Evolutionary conservation across 2,888 invertebrate species (phyloP).

Genomic region (Athalia circularis): DNA sequence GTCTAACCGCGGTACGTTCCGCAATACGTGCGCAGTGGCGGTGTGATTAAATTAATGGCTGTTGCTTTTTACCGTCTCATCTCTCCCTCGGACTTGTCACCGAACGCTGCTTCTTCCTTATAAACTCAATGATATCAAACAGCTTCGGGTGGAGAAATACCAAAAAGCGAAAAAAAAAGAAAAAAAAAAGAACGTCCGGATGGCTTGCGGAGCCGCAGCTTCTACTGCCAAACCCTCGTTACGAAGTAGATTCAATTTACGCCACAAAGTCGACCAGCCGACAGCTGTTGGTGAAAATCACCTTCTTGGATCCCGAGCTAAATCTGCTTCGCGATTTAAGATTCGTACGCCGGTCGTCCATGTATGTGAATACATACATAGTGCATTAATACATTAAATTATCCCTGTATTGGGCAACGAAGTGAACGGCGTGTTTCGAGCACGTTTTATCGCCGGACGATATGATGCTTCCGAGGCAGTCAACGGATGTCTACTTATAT

Average conservation of each 20-base stretch:
- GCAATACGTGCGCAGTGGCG: background rate
- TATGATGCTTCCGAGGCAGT: background rate
- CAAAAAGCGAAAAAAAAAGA: background rate
- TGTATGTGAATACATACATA: background rate
- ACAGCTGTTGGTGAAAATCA: conserved; percentile 34
- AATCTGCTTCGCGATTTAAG: conserved; percentile 7
- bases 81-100: background rate
- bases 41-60: conserved; percentile 39
- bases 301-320: conserved; percentile 24
- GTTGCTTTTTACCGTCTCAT: conserved; percentile 24
- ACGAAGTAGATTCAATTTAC: conserved; percentile 37
- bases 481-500: too few species aligned
- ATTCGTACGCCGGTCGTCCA: background rate
- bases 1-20: too few species aligned
- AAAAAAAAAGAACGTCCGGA: background rate
- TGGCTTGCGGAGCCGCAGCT: too few species aligned
- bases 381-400: conserved; percentile 14
- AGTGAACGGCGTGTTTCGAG: conserved; percentile 3
- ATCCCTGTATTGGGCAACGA: background rate
- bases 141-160: too few species aligned
- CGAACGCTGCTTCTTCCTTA: background rate
- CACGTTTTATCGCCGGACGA: conserved; percentile 10
- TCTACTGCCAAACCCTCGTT: conserved; percentile 38
- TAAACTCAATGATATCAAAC: too few species aligned
- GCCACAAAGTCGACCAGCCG: conserved; percentile 35